These are phyloP conservation scores for Alentia gelatinosa DNA, from an alignment of 2,888 invertebrate genomes.

Conservation along the genomic window DNA sequence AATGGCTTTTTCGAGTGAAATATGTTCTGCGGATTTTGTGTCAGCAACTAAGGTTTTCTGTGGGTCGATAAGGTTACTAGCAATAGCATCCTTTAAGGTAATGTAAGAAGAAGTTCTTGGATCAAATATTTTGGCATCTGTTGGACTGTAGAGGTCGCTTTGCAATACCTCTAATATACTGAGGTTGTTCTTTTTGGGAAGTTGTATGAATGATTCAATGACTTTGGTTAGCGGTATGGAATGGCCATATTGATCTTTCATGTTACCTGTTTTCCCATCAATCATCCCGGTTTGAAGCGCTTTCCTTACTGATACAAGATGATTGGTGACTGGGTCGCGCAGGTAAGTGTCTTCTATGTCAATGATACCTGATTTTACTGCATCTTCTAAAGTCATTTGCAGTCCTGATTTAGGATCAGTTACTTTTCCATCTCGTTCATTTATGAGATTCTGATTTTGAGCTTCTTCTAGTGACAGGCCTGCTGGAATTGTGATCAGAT, in stretches of 20 bases:
- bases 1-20: background rate
- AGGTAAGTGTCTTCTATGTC: constrained; percentile 64
- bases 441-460: constrained; percentile 90
- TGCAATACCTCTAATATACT: background rate
- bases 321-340: background rate
- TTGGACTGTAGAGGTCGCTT: background rate
- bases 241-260: constrained; percentile 39
- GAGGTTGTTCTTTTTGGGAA: constrained; percentile 64
- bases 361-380: constrained; percentile 69
- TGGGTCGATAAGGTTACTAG: constrained; percentile 90
- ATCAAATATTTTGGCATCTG: constrained; percentile 32
- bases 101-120: constrained; percentile 36
- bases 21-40: background rate
- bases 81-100: constrained; percentile 87
- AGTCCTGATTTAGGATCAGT: constrained; percentile 87
- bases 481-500: background rate
- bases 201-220: constrained; percentile 83
- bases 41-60: background rate
- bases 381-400: constrained; percentile 70
- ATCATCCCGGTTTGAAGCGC: constrained; percentile 80
- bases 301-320: constrained; percentile 78
- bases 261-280: constrained; percentile 38
- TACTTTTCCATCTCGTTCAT: constrained; percentile 91
- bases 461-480: constrained; percentile 80
- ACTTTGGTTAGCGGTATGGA: constrained; percentile 88